These are phyloP conservation scores for Vulpes ferrilata DNA, from an alignment of 2,113 vertebrate species.

Conservation along the genomic window DNA sequence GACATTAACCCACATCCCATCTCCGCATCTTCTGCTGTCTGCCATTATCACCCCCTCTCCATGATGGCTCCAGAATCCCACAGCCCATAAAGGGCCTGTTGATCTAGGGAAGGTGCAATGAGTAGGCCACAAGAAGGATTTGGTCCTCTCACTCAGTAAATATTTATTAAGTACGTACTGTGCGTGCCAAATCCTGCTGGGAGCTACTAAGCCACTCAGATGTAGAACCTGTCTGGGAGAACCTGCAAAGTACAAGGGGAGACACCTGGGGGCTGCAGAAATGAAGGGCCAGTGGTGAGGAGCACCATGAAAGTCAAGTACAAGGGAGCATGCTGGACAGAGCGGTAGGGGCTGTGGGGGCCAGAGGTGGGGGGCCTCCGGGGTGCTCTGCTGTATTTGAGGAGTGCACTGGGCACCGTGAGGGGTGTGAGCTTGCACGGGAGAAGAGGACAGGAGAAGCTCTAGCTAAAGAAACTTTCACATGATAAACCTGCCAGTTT, in stretches of 20 bases:
- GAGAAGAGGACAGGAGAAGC: background rate
- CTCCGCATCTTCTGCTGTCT: background rate
- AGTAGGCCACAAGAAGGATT: background rate
- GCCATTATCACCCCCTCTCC: background rate
- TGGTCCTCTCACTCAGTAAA: background rate
- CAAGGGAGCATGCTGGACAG: background rate
- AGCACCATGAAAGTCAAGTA: background rate
- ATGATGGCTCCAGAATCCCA: background rate
- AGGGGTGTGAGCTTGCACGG: background rate
- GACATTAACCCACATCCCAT: background rate
- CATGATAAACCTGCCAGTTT: background rate
- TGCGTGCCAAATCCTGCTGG: background rate
- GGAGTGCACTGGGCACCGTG: background rate
- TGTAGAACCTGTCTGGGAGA: background rate
- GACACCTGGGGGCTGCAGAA: background rate
- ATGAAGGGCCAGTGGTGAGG: background rate
- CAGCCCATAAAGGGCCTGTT: background rate
- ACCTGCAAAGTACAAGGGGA: background rate
- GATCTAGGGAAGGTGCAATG: background rate
- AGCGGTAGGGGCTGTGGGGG: background rate
- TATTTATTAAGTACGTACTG: background rate
- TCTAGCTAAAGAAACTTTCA: background rate
- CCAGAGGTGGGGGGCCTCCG: fast-evolving
- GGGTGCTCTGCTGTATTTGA: too few species aligned
- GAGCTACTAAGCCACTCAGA: background rate